Evolutionary conservation across 2,113 vertebrate species (phyloP), one percentile per base, ranked within the genome.

Genomic region (Ochotona princeps): DNA sequence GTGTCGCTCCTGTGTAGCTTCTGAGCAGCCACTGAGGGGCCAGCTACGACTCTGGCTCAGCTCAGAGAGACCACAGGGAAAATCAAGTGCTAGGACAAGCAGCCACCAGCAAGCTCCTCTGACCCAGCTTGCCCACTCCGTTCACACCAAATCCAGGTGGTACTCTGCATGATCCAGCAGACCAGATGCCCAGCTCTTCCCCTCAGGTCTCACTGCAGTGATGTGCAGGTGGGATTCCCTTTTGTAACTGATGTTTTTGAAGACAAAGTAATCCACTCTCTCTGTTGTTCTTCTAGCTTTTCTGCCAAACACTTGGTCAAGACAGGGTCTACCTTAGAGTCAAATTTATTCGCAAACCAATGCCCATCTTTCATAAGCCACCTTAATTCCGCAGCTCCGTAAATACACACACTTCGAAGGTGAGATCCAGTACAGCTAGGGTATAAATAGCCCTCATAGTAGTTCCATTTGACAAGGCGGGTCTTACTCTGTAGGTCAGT

Each of bases 281-380:
- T 97, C 82, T 98, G 98, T 38, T 98, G 98, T 51, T 99, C 98
- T 93, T 98, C 97, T 92, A 99, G 98, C 92, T 98, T 99, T 97
- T 99, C 98, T 96, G 98, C 98, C 47, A 99, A 98, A 93, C 99
- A 99, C 97, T 99, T 99, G 92, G 98, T 97, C 88, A 99, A 93
- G 80, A 99, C 35, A 25, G 99, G 99, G 72, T 99, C 99, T 49
- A 99, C 99, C 94, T 98, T 99, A 84, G 98, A 98, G 91, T 99
- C 99, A 91, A 99, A 98, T 96, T 99, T 99, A 96, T 99, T 99
- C 89, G 98, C 99, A 7, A 99, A 99, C 99, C 99, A 99, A 92
- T 99, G 99, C 1, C 99, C 98, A 0, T 98, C 98, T 83, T 97
- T 97, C 10, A 99, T 97, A 61, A 99, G 99, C 99, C 99, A 99